A percentile compares a stretch with the other conserved stretches of the same genome.
Evolutionary conservation across 2,888 invertebrate genomes (phyloP).

Genomic region (Isoperla grammatica): DNA sequence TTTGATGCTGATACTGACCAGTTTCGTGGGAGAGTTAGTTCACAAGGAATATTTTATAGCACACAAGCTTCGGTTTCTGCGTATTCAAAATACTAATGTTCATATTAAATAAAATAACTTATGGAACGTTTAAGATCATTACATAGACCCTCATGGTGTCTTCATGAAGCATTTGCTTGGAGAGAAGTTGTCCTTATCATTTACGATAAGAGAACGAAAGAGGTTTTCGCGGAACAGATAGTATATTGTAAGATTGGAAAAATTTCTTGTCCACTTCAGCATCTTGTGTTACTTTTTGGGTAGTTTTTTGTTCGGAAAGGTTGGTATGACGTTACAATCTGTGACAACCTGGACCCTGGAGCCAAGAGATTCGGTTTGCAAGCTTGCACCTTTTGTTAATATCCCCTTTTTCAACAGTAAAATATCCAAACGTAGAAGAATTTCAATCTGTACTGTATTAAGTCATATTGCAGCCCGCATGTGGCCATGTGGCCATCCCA

Average conservation of each 20-base stretch:
- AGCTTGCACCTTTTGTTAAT: conserved; percentile 20
- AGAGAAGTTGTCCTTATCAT: too few relatives aligned
- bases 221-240: conserved; percentile 3
- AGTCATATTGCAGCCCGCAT: not conserved
- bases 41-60: too few relatives aligned
- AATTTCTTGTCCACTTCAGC: conserved; percentile 28
- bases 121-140: too few relatives aligned
- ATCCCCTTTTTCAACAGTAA: not conserved
- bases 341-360: conserved; percentile 15
- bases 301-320: conserved; percentile 12
- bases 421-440: not conserved
- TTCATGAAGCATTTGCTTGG: too few relatives aligned
- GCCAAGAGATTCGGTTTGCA: conserved; percentile 14
- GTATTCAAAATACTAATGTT: too few relatives aligned
- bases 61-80: too few relatives aligned
- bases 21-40: too few relatives aligned
- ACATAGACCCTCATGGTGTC: too few relatives aligned
- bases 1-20: too few relatives aligned
- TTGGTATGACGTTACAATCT: conserved; percentile 8
- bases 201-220: too few relatives aligned
- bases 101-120: too few relatives aligned
- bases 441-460: conserved; percentile 12
- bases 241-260: conserved; percentile 16
- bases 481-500: too few relatives aligned
- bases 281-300: conserved; percentile 19